Evolutionary conservation across 2,888 invertebrate species (phyloP), one percentile per base, ranked within the genome.

Genomic region (Stenolophus ochropezus): DNA sequence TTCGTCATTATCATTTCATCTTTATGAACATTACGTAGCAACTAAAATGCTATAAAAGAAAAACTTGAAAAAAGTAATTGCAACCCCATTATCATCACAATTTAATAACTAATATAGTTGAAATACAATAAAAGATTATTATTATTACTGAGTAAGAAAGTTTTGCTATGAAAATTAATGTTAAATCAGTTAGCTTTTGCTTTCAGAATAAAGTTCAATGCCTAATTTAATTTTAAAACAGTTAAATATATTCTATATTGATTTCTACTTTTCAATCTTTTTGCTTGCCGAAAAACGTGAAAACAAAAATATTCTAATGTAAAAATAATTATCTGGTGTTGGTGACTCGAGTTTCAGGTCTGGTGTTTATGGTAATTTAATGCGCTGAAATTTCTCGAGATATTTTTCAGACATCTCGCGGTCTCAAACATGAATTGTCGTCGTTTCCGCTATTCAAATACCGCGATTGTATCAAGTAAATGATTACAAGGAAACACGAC

Each of bases 401-500:
- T 69, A 69, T 69, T 69, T 69, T 69, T 33, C 65, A 18, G 65
- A 18, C 65, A 69, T 69, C 65, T 42, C 27, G 2, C 18, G 18
- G 33, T 69, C 18, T 18, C 65, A 69, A 69, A 69, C 65, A 69
- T 69, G 65, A 69, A 18, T 69, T 69, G 65, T 69, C 65, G 65
- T 27, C 65, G 27, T 69, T 69, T 69, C 65, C 65, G 65, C 16
- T 69, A 69, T 69, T 69, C 65, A 69, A 69, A 69, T 69, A 69
- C n/a, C 42, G 61, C 14, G 77, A 77, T 77, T 61, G 27, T 77
- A 77, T 77, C 77, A 61, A 58, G 47, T 77, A 61, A 77, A 61
- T 77, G 77, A 77, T 77, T 77, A 58, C 47, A 33, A 20, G 20
- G 4, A 18, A 58, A 58, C 77, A 77, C 77, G 77, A 20, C 42